Evolutionary conservation across 2,797 vertebrate species (phyloP), one percentile per base, ranked within the genome.

Genomic region (Phoebastria nigripes): DNA sequence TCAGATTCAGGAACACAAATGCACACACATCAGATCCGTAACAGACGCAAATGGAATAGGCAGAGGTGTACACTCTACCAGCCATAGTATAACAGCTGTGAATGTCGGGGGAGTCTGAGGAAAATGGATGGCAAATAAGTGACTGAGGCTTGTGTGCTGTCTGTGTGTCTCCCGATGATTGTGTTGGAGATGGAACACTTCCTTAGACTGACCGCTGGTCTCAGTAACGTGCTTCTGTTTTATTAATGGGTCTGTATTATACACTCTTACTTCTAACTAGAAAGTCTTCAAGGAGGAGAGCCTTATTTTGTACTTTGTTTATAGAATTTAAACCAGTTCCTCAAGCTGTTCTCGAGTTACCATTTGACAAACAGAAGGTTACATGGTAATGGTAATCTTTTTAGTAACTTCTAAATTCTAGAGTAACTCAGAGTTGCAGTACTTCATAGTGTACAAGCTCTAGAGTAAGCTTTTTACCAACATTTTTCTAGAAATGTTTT

Each of bases 111-210:
- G 28, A 55, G 31, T 54, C 49, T 67, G 65, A 69, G n/a, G 16
- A 76, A 84, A 58, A 54, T 15, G 19, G 11, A 7, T 37, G 49
- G 33, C 33, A 35, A 76, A 5, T 42, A 72, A 24, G 21, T 42
- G 69, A 46, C 56, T 39, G 42, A 65, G 54, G 39, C 26, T 92
- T 2, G 0, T 35, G 44, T 54, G 52, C 41, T 87, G 37, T 17
- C 35, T 4, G 0, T 33, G n/a, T 24, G 6, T 71, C 19, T 79
- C 46, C 73, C 73, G 73, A 20, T 51, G 21, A 15, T 39, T 54
- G 26, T 35, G 12, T 33, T 56, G 62, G 33, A n/a, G 58, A 13
- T 0, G 1, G 46, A 84, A 31, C 6, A 3, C 0, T 22, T 21
- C 39, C 25, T 65, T 56, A 55, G 35, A 18, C 11, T 78, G 58